These are phyloP conservation scores for Napeogenes sylphis DNA, from an alignment of 2,888 invertebrate species.

Conservation along the genomic window DNA sequence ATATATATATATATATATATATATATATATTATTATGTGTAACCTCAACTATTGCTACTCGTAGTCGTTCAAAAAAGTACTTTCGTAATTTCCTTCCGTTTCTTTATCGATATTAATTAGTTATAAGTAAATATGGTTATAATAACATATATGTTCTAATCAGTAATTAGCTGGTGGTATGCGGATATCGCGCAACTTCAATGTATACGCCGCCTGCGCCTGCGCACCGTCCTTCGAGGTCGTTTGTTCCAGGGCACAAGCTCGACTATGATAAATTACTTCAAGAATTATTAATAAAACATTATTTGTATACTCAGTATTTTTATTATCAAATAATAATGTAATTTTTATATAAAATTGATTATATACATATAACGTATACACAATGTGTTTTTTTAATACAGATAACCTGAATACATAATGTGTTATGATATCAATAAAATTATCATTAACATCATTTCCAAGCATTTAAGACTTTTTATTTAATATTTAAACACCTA, in stretches of 20 bases:
- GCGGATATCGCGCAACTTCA: conserved; percentile 69
- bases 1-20: no score
- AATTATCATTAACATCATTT: conserved; percentile 4
- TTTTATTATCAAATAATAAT: no score
- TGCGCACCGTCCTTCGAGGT: conserved; percentile 64
- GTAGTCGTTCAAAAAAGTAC: background rate
- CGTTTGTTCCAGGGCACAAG: conserved; percentile 50
- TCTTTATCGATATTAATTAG: background rate
- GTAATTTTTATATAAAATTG: no score
- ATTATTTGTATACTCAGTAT: background rate
- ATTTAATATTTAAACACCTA: background rate
- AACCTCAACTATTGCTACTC: no score
- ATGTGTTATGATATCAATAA: conserved; percentile 2
- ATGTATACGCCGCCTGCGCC: conserved; percentile 25
- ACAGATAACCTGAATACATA: no score
- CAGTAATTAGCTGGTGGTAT: conserved; percentile 47
- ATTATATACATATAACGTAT: no score
- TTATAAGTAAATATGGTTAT: conserved; percentile 10
- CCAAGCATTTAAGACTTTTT: background rate
- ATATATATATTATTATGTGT: no score
- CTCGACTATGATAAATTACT: conserved; percentile 15
- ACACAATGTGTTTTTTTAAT: no score
- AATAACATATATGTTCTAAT: conserved; percentile 24
- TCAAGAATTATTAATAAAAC: background rate
- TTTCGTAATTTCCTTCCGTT: background rate